Evolutionary conservation across 2,888 invertebrate species (phyloP).

Genomic region (Drosophila eohydei): DNA sequence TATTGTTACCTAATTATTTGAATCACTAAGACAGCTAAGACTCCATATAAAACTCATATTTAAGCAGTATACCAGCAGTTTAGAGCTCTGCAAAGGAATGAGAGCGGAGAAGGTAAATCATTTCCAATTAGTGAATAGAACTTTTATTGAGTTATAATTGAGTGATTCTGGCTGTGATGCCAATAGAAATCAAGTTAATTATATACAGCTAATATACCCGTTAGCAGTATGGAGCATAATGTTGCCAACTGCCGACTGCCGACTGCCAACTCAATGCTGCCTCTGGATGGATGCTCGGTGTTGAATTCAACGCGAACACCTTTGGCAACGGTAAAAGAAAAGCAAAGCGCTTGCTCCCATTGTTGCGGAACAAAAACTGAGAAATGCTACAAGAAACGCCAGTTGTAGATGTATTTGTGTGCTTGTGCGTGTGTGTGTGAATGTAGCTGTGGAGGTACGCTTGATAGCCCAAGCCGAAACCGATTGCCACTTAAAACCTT

Average conservation of each 20-base stretch:
- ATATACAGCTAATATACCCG: neutral
- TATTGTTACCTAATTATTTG: neutral
- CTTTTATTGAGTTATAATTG: too few species aligned
- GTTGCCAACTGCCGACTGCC: slow-evolving; percentile 10
- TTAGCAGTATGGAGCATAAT: slow-evolving; percentile 19
- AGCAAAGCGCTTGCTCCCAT: slow-evolving; percentile 32
- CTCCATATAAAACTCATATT: neutral
- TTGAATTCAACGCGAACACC: slow-evolving; percentile 60
- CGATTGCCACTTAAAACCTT: slow-evolving; percentile 77
- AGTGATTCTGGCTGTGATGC: too few species aligned
- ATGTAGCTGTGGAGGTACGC: slow-evolving; percentile 46
- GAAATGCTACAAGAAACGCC: slow-evolving; percentile 61
- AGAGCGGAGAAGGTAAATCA: too few species aligned
- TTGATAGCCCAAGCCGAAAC: slow-evolving; percentile 74
- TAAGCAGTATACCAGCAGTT: neutral
- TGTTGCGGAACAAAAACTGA: slow-evolving; percentile 56
- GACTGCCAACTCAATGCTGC: slow-evolving; percentile 35
- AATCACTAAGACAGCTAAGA: neutral
- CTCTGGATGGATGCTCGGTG: slow-evolving; percentile 33
- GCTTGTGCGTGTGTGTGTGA: slow-evolving; percentile 2
- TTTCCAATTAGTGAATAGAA: too few species aligned
- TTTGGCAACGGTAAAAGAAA: slow-evolving; percentile 46
- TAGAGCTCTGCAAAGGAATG: too few species aligned
- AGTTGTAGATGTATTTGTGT: slow-evolving; percentile 18
- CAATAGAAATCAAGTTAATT: neutral